Conservation (phyloP, 2,797 vertebrate species). For the Eulemur mongoz region DNA sequence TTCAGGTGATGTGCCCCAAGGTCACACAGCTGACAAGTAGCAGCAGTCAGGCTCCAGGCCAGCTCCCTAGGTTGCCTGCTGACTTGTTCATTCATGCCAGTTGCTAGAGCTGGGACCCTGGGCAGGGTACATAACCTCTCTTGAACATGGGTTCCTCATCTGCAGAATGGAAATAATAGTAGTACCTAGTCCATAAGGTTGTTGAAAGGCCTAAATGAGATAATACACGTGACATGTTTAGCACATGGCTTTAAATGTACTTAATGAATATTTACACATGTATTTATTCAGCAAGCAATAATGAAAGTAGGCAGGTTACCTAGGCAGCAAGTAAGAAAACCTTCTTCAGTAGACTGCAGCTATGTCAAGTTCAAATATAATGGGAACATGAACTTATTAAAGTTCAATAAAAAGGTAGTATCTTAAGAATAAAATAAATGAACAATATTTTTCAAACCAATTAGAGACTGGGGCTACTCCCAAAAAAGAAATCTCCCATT, state of each 20-base stretch:
- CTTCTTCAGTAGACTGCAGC: neutral
- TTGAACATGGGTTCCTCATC: neutral
- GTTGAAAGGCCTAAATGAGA: neutral
- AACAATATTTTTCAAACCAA: slow-evolving; percentile 65
- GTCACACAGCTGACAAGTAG: neutral
- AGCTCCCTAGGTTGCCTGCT: neutral
- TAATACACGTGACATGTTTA: neutral
- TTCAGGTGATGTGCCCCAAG: neutral
- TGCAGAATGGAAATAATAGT: neutral
- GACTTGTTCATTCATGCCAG: neutral
- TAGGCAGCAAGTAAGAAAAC: neutral
- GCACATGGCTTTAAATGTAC: neutral
- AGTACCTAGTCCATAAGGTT: neutral
- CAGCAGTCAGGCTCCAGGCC: neutral
- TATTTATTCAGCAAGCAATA: neutral
- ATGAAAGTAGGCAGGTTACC: neutral
- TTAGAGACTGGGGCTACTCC: slow-evolving; percentile 43
- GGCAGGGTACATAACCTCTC: neutral
- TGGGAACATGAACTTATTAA: neutral
- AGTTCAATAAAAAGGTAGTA: slow-evolving; percentile 17
- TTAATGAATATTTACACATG: neutral
- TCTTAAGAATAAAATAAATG: slow-evolving; percentile 60
- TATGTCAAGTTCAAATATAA: neutral
- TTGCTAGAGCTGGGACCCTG: neutral
- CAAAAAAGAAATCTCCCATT: slow-evolving; percentile 38